Evolutionary conservation across 2,888 invertebrate species (phyloP), one percentile per base, ranked within the genome.

Genomic region (Pomacea canaliculata): DNA sequence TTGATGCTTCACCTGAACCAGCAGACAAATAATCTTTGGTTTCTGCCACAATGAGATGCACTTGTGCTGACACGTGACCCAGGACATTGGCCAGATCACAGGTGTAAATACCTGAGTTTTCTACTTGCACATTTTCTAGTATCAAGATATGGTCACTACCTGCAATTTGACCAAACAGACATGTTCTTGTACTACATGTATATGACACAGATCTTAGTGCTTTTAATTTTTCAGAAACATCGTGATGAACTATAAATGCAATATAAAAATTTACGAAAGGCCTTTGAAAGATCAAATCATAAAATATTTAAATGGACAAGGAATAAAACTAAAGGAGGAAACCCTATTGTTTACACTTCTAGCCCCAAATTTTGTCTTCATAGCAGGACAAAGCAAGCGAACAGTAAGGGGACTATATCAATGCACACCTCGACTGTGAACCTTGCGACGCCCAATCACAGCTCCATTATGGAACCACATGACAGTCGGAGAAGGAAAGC

Each of bases 51-150:
- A 84, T 76, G 8, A 89, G 84, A 7, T 80, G 68, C 62, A 87
- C 85, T 9, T 80, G 77, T 18, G 87, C 85, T 72, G 84, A 83
- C 56, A 80, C 81, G n/a, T 81, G 76, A 3, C 87, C 86, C 46
- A 80, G 81, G 12, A 80, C 78, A 71, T 86, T 87, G 70, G 83
- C 82, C 18, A 85, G 87, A 77, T 88, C 80, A 81, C 90, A 90
- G 82, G 89, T 89, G 76, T 89, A 90, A 37, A 89, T 79, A 0
- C 90, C 90, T 23, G 84, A 76, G 69, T 84, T 80, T 27, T 71
- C 73, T 12, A 69, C 76, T 37, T 76, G 79, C 10, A 84, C 84
- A 74, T 82, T 76, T 49, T 82, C 82, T 13, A 87, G 79, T 16
- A 78, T 73, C 66, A 85, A 63, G 7, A 23, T 18, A 62, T 74